A percentile compares a stretch with the other conserved stretches of the same genome.
phyloP scores from a whole-genome alignment of 2,113 vertebrate genomes.

The Pachycephala philippinensis region DNA sequence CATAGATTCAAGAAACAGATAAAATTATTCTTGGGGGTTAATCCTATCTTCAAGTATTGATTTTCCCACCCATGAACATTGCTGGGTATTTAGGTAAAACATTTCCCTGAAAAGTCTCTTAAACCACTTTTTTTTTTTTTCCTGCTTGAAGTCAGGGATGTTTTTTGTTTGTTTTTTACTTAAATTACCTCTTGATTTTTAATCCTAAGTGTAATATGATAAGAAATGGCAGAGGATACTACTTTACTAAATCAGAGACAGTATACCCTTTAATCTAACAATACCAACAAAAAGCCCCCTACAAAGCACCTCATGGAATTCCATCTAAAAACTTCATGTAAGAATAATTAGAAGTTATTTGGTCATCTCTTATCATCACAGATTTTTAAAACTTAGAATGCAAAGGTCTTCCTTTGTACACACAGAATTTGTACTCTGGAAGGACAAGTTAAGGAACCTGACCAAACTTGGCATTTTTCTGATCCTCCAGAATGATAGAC shows the following conservation, averaged over 20 bases:
- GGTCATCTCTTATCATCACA: not conserved
- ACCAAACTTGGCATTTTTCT: not conserved
- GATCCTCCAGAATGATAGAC: not conserved
- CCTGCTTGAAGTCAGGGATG: not conserved
- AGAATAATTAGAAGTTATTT: not conserved
- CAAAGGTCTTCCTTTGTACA: not conserved
- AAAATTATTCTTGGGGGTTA: not conserved
- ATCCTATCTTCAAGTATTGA: not conserved
- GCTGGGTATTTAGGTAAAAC: not conserved
- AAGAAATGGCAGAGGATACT: not conserved
- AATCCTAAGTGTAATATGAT: not conserved
- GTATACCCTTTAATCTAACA: not conserved
- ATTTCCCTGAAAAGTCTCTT: not conserved
- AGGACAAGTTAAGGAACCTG: not conserved
- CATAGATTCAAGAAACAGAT: not conserved
- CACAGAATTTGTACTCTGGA: not conserved
- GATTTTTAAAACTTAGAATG: not conserved
- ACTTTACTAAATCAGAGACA: not conserved
- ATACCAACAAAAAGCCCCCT: accelerated
- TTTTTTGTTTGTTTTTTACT: not conserved
- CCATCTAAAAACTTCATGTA: not conserved
- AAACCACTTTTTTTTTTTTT: not conserved
- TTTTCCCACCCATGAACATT: not conserved
- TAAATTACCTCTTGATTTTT: not conserved
- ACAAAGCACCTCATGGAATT: not conserved